Percentiles rank a stretch among this genome's conserved stretches.
Conservation (phyloP, 2,113 vertebrate genomes). For the Clarias macrocephalus region DNA sequence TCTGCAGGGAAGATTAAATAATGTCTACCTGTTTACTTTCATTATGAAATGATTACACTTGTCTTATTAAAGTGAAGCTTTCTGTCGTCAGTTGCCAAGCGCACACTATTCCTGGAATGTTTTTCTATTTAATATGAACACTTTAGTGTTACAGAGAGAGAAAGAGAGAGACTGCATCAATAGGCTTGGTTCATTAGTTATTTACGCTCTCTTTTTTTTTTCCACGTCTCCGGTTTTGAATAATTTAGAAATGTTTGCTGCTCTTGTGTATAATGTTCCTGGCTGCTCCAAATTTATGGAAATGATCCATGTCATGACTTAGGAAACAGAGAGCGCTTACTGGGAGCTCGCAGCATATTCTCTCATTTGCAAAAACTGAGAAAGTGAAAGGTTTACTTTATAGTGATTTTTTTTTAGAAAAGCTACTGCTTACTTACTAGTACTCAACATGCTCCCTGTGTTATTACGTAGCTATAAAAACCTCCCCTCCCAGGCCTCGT, state of each 20-base stretch:
- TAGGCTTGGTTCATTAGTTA: slow-evolving; percentile 43
- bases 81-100: neutral
- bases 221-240: slow-evolving; percentile 32
- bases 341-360: slow-evolving; percentile 1
- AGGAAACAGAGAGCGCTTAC: slow-evolving; percentile 7
- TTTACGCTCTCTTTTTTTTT: slow-evolving; percentile 30
- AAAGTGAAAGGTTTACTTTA: neutral
- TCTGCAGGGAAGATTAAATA: slow-evolving; percentile 29
- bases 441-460: neutral
- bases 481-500: neutral
- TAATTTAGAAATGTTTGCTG: slow-evolving; percentile 36
- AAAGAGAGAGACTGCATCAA: neutral
- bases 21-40: slow-evolving; percentile 20
- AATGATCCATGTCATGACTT: slow-evolving; percentile 27
- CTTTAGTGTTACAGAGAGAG: neutral
- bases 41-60: slow-evolving; percentile 14
- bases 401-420: neutral
- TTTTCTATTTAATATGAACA: slow-evolving; percentile 15
- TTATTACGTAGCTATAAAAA: neutral
- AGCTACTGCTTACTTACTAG: neutral
- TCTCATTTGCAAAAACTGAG: slow-evolving; percentile 5
- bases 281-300: slow-evolving; percentile 34
- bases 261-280: slow-evolving; percentile 33
- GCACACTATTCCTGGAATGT: slow-evolving; percentile 3
- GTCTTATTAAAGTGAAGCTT: slow-evolving; percentile 11